Conservation (phyloP, 1,140 invertebrate genomes). For the Cydia strobilella region DNA sequence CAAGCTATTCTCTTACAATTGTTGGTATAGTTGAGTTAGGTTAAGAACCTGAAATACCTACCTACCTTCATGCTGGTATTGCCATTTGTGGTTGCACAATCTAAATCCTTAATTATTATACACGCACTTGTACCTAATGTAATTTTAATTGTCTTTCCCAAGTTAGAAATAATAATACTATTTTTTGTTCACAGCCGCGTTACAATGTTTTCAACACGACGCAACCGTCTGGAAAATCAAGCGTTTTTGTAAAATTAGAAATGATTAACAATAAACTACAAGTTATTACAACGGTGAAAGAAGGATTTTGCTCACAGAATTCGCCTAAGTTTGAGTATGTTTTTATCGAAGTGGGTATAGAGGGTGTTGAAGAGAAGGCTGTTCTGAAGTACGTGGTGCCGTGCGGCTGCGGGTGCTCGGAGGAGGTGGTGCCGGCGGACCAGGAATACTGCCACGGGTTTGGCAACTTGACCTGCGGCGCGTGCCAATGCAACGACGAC, state of each 20-base stretch:
- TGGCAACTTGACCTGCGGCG: constrained; percentile 83
- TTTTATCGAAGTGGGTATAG: constrained; percentile 46
- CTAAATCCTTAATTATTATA: not conserved
- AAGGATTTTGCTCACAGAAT: constrained; percentile 48
- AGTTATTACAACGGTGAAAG: not conserved
- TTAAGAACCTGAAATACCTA: no score
- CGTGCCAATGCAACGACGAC: constrained; percentile 83
- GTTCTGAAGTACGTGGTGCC: constrained; percentile 55
- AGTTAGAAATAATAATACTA: not conserved
- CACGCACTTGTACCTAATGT: constrained; percentile 8
- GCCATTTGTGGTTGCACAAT: not conserved
- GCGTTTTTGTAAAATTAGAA: not conserved
- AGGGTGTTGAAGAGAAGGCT: constrained; percentile 41
- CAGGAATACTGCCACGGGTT: constrained; percentile 70
- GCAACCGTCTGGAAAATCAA: constrained; percentile 44
- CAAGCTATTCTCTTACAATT: no score
- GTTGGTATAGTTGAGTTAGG: no score
- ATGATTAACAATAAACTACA: not conserved
- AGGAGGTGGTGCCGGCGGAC: constrained; percentile 64
- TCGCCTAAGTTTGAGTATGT: constrained; percentile 48
- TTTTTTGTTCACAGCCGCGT: constrained; percentile 37
- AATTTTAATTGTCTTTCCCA: constrained; percentile 34
- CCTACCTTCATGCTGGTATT: no score
- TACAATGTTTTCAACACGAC: constrained; percentile 50
- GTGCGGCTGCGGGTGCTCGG: constrained; percentile 73